Evolutionary conservation across 2,888 invertebrate species (phyloP), one percentile per base, ranked within the genome.

Genomic region (Diarsia rubi): DNA sequence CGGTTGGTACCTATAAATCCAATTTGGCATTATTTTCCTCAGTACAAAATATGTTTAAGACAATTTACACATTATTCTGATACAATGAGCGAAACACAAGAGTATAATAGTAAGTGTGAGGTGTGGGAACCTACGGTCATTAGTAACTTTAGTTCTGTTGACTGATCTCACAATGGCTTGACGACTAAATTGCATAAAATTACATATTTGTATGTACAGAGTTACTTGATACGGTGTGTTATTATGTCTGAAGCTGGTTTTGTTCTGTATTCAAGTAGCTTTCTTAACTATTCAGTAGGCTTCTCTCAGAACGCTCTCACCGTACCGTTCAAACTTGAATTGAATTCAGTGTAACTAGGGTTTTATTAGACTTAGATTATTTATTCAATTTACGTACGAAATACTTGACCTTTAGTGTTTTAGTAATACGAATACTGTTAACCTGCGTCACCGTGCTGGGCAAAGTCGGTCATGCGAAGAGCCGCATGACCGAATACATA

Each of bases 101-200:
- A 62, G 64, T 75, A 59, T 68, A 69, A 70, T 80, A 71, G 64
- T 76, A 59, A 66, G 52, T 69, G 77, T 57, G 65, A 60, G 71
- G 65, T 78, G 83, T 85, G 85, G 77, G 86, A 86, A 86, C 68
- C 57, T 47, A 57, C 54, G 70, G 67, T 66, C 73, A 75, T 69
- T 73, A 62, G 49, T 76, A 70, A 71, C 73, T 78, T 83, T 54
- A 81, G 78, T 75, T 74, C 82, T 81, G 82, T 82, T 80, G 66
- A 45, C 67, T 62, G 74, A 81, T 83, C 84, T 84, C 80, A 86
- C 87, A 87, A 79, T 82, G n/a, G 73, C 60, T 69, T 82, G 84
- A 82, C 79, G 80, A 71, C 76, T 82, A 87, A 87, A 86, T 86
- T 87, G 81, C 79, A 86, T 86, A 78, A 81, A 87, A 85, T 84